Conservation (phyloP, 1,140 invertebrate genomes). For the Brachionus plicatilis region DNA sequence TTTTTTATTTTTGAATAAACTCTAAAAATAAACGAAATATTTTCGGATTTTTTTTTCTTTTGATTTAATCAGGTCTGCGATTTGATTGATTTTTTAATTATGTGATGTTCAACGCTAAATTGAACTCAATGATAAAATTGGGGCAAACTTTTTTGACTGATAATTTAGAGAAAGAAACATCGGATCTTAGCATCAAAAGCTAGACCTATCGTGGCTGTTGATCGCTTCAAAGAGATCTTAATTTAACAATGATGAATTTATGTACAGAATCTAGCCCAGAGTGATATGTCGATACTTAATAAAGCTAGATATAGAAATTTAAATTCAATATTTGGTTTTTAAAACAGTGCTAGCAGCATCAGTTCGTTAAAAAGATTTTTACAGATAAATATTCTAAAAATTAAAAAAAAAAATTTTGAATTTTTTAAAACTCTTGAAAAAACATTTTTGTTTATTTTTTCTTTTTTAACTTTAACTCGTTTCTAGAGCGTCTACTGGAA, state of each 20-base stretch:
- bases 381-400: background rate
- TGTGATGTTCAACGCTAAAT: background rate
- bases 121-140: background rate
- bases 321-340: background rate
- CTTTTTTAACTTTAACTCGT: too few relatives aligned
- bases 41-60: background rate
- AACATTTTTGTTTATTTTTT: too few relatives aligned
- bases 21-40: background rate
- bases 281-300: background rate
- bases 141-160: background rate
- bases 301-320: background rate
- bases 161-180: background rate
- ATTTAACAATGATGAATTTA: background rate
- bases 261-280: background rate
- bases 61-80: background rate
- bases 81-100: slow-evolving; percentile 19
- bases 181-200: background rate
- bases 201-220: background rate
- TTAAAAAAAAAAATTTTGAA: too few relatives aligned
- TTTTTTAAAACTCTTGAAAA: too few relatives aligned
- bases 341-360: background rate
- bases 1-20: background rate
- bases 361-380: background rate
- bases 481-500: too few relatives aligned
- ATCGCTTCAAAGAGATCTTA: background rate